These are phyloP conservation scores for Dyspetes luteomarginatus DNA, from an alignment of 2,888 invertebrate genomes.

Conservation along the genomic window DNA sequence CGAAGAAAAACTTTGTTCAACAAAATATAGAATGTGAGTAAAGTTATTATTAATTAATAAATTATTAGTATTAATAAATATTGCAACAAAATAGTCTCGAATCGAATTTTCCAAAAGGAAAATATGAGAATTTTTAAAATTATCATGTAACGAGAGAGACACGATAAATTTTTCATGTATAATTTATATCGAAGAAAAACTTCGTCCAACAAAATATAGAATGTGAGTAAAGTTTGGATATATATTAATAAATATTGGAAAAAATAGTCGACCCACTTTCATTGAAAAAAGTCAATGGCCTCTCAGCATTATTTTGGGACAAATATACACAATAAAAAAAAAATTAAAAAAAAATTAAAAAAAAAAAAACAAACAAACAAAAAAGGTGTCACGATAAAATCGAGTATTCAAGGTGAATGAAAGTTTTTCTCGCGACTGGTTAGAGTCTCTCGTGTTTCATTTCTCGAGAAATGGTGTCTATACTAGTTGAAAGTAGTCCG, in stretches of 20 bases:
- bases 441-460: constrained; percentile 4
- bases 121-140: not conserved
- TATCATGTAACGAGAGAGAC: not conserved
- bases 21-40: too few relatives aligned
- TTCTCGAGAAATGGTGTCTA: constrained; percentile 19
- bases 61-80: not conserved
- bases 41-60: too few relatives aligned
- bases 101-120: not conserved
- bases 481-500: constrained; percentile 47
- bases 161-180: not conserved
- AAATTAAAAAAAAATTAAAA: not conserved
- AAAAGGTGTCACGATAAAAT: not conserved
- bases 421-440: constrained; percentile 29
- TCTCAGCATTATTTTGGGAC: too few relatives aligned
- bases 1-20: too few relatives aligned
- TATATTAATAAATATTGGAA: not conserved
- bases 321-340: too few relatives aligned
- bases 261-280: too few relatives aligned
- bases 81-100: not conserved
- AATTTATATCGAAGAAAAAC: too few relatives aligned
- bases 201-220: too few relatives aligned
- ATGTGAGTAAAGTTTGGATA: too few relatives aligned
- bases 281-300: too few relatives aligned
- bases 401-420: not conserved
- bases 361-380: not conserved